These are phyloP conservation scores for Protonibea diacanthus DNA, from an alignment of 2,797 vertebrate species.

Conservation along the genomic window DNA sequence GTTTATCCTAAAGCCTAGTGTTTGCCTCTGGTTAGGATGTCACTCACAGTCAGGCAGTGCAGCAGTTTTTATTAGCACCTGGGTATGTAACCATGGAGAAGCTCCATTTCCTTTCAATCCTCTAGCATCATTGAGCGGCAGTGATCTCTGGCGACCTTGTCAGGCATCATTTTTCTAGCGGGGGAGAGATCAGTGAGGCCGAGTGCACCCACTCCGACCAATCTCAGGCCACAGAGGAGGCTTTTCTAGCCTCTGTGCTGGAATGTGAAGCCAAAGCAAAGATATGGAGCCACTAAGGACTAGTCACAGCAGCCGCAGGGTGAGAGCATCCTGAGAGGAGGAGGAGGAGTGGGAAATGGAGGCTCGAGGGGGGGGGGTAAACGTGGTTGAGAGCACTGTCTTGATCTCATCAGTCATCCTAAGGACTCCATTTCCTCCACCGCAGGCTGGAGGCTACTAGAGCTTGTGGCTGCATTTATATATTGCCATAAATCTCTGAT, in stretches of 20 bases:
- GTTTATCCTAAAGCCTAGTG: conserved; percentile 25
- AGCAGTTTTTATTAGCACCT: conserved; percentile 48
- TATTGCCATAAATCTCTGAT: conserved; percentile 84
- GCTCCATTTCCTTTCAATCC: conserved; percentile 58
- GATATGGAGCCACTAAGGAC: conserved; percentile 62
- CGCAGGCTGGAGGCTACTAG: conserved; percentile 74
- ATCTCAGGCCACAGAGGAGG: conserved; percentile 48
- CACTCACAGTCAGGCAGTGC: conserved; percentile 36
- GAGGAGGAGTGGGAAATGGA: conserved; percentile 67
- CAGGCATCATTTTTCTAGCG: conserved; percentile 58
- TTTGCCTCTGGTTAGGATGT: conserved; percentile 48
- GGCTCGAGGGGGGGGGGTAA: conserved; percentile 46
- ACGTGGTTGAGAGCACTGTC: conserved; percentile 72
- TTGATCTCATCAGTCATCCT: conserved; percentile 84
- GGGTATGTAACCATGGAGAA: conserved; percentile 45
- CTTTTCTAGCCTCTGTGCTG: conserved; percentile 55
- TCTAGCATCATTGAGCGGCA: conserved; percentile 38
- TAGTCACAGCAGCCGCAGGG: conserved; percentile 67
- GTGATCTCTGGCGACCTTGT: conserved; percentile 72
- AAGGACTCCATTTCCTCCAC: conserved; percentile 83
- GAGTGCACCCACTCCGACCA: conserved; percentile 38
- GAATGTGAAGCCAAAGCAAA: conserved; percentile 67
- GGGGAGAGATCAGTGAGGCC: conserved; percentile 41
- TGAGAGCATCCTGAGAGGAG: conserved; percentile 68
- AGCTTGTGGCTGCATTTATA: conserved; percentile 82